A percentile compares a stretch with the other conserved stretches of the same genome.
phyloP scores from a whole-genome alignment of 1,140 invertebrate species.

The Brachionus angularis region DNA sequence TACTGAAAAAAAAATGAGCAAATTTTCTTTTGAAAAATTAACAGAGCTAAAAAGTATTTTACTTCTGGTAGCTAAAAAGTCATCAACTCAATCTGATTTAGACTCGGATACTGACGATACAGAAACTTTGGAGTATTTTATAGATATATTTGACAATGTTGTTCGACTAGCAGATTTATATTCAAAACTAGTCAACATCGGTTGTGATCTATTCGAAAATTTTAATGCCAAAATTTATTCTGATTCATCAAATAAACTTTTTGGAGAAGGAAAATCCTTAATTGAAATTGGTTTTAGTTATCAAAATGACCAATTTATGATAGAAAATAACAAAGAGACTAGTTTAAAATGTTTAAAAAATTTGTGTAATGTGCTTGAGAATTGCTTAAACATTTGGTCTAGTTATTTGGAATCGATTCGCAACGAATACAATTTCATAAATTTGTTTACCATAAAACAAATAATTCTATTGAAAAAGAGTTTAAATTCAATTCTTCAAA shows the following conservation, averaged over 20 bases:
- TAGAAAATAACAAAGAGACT: not conserved
- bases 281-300: not conserved
- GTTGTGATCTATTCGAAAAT: constrained; percentile 26
- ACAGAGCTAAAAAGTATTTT: constrained; percentile 13
- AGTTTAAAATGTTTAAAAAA: not conserved
- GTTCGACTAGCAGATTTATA: not conserved
- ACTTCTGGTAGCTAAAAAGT: not conserved
- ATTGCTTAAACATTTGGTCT: not conserved
- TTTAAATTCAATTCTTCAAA: not conserved
- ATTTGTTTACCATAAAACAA: constrained; percentile 11
- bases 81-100: not conserved
- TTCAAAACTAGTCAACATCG: not conserved
- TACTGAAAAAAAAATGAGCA: not conserved
- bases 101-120: not conserved
- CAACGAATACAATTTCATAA: constrained; percentile 16
- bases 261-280: not conserved
- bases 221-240: not conserved
- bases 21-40: constrained; percentile 1
- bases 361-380: not conserved
- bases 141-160: constrained; percentile 2
- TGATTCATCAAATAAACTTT: not conserved
- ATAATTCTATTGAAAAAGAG: not conserved
- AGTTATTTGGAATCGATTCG: not conserved
- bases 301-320: not conserved
- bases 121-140: constrained; percentile 21